These are phyloP conservation scores for Catajapyx aquilonaris DNA, from an alignment of 1,140 invertebrate genomes.

Conservation along the genomic window DNA sequence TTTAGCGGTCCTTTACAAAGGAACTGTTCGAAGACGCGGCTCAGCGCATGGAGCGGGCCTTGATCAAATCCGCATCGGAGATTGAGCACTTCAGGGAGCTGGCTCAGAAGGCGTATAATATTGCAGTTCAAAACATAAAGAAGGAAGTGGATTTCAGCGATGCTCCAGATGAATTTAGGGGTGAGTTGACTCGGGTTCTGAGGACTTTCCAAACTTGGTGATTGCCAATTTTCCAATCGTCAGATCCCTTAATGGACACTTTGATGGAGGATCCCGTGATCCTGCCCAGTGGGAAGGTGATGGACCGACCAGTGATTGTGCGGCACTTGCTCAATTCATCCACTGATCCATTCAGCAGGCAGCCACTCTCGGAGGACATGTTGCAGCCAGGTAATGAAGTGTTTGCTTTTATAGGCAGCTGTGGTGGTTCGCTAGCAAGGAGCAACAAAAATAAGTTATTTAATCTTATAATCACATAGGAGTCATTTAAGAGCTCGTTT, in stretches of 20 bases:
- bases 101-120: slow-evolving; percentile 53
- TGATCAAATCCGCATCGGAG: slow-evolving; percentile 61
- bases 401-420: too few relatives aligned
- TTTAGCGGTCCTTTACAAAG: slow-evolving; percentile 75
- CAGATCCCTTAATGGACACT: slow-evolving; percentile 92
- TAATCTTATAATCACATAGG: neutral
- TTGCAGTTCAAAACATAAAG: slow-evolving; percentile 61
- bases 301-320: slow-evolving; percentile 86
- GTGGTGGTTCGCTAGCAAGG: too few relatives aligned
- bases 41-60: slow-evolving; percentile 47
- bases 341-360: slow-evolving; percentile 93
- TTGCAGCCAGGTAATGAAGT: slow-evolving; percentile 40
- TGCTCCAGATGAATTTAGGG: slow-evolving; percentile 88
- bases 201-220: slow-evolving; percentile 4
- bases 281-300: slow-evolving; percentile 80
- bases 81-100: slow-evolving; percentile 65
- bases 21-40: slow-evolving; percentile 82
- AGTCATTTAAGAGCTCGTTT: neutral
- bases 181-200: slow-evolving; percentile 16
- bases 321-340: slow-evolving; percentile 85
- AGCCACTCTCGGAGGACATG: slow-evolving; percentile 75
- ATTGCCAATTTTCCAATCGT: slow-evolving; percentile 10
- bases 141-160: slow-evolving; percentile 81
- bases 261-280: slow-evolving; percentile 90
- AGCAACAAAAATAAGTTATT: neutral